Evolutionary conservation across 2,888 invertebrate genomes (phyloP).

Genomic region (Mesoligia furuncula): DNA sequence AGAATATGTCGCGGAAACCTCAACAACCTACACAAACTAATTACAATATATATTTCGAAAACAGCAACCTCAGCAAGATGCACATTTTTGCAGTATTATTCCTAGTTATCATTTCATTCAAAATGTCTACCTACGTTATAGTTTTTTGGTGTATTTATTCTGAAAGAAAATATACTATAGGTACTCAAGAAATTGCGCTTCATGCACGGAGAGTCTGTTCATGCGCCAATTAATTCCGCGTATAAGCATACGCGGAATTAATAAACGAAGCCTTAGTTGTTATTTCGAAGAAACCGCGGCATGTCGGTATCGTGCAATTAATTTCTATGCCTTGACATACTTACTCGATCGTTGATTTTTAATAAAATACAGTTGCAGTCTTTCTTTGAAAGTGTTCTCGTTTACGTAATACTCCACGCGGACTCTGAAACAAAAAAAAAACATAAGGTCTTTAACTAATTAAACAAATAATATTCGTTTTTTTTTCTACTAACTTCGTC

Average conservation of each 20-base stretch:
- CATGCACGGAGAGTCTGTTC: neutral
- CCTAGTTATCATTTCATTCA: neutral
- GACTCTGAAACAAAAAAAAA: conserved; percentile 94
- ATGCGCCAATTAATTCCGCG: neutral
- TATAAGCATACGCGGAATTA: neutral
- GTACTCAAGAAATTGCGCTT: neutral
- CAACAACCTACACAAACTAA: neutral
- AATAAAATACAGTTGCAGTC: conserved; percentile 99
- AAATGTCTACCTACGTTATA: neutral
- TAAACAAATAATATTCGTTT: neutral
- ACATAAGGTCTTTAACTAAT: neutral
- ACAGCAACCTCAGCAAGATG: neutral
- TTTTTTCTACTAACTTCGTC: too few species aligned
- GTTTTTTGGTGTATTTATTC: neutral
- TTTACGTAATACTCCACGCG: conserved; percentile 99
- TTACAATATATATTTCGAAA: neutral
- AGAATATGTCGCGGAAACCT: neutral
- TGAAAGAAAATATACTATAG: neutral
- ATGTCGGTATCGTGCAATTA: neutral
- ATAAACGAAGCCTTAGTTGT: neutral
- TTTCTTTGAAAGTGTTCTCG: conserved; percentile 99
- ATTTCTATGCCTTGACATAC: conserved; percentile 75
- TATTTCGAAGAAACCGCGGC: neutral
- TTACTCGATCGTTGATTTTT: conserved; percentile 99
- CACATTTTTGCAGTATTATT: neutral